A percentile compares a stretch with the other conserved stretches of the same genome.
phyloP scores from a whole-genome alignment of 2,888 invertebrate species.

The Mesopsocus fuscifrons region DNA sequence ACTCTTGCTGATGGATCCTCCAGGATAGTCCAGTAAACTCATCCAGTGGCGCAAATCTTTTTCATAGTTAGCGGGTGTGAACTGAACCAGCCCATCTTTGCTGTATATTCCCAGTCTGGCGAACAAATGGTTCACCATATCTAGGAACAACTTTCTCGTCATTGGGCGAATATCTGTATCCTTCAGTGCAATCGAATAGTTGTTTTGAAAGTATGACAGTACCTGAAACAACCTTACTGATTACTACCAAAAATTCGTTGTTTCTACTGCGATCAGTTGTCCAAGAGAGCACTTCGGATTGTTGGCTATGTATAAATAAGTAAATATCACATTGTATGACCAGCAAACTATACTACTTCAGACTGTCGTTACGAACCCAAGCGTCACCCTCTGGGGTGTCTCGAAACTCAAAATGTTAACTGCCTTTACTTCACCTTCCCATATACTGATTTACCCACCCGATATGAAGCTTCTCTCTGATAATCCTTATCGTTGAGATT shows the following conservation, averaged over 20 bases:
- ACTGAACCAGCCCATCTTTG: not conserved
- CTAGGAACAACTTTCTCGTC: constrained; percentile 1
- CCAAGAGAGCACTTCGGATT: no score
- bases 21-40: constrained; percentile 4
- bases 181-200: not conserved
- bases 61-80: not conserved
- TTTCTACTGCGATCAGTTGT: no score
- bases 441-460: no score
- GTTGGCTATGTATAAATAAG: no score
- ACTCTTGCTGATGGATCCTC: not conserved
- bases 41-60: constrained; percentile 2
- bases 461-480: not conserved
- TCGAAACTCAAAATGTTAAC: no score
- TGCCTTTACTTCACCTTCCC: no score
- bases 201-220: not conserved
- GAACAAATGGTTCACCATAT: constrained; percentile 5
- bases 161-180: not conserved
- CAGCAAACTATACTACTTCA: no score
- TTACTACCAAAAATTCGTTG: no score
- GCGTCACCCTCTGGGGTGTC: no score
- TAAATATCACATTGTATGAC: no score
- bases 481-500: not conserved
- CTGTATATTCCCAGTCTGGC: not conserved
- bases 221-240: constrained; percentile 3
- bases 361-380: no score